phyloP scores from a whole-genome alignment of 2,888 invertebrate species.

The Pterobdella sp. region DNA sequence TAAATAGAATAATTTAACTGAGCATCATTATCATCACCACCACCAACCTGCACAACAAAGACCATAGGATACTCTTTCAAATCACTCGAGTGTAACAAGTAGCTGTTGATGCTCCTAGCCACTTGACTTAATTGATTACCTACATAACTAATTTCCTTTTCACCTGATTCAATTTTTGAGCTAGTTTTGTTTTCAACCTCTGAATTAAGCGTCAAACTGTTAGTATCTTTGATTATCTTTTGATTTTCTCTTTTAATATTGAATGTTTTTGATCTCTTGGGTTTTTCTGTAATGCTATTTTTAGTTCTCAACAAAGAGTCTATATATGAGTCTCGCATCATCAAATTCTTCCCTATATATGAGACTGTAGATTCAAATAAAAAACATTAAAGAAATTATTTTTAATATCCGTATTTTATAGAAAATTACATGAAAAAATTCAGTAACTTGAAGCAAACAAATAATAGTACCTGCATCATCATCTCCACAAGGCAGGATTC shows the following conservation, averaged over 20 bases:
- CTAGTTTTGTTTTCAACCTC: background rate
- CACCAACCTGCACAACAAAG: background rate
- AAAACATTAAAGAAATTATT: too few relatives aligned
- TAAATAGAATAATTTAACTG: constrained; percentile 12
- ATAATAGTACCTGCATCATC: background rate
- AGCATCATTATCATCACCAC: constrained; percentile 12
- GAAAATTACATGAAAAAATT: background rate
- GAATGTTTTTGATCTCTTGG: constrained; percentile 10
- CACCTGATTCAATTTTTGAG: background rate
- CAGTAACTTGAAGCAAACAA: background rate
- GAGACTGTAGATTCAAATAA: background rate
- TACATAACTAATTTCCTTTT: background rate
- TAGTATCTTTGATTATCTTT: background rate
- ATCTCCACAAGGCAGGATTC: background rate
- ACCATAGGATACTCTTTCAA: background rate
- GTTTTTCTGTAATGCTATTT: background rate
- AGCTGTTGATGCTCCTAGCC: background rate
- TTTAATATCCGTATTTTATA: too few relatives aligned
- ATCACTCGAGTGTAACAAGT: background rate
- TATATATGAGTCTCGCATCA: background rate
- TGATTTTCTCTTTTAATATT: too few relatives aligned
- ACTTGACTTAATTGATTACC: background rate
- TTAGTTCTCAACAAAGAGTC: background rate
- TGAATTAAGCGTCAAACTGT: background rate
- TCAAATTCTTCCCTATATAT: background rate